Percentiles rank a stretch among this genome's conserved stretches.
phyloP scores from a whole-genome alignment of 2,113 vertebrate genomes.

The Notarius lentiginosus region DNA sequence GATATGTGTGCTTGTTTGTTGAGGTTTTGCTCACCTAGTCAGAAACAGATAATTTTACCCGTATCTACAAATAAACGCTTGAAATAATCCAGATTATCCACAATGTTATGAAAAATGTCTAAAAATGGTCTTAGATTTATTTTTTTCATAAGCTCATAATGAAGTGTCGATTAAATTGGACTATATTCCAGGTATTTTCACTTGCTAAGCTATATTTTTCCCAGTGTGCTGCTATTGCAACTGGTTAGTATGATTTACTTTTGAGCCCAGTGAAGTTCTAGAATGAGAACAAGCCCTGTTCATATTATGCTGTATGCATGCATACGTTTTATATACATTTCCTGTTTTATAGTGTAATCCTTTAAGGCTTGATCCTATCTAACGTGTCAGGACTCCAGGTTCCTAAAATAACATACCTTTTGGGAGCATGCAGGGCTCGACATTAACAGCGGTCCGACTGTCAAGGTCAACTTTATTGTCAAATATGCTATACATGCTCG shows the following conservation, averaged over 20 bases:
- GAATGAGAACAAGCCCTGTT: background rate
- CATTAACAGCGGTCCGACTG: too few relatives aligned
- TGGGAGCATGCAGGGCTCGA: background rate
- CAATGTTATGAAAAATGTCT: background rate
- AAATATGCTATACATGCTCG: too few relatives aligned
- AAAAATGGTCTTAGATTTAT: background rate
- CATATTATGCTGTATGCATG: background rate
- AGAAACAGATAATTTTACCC: background rate
- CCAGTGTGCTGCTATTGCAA: background rate
- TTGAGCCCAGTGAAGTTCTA: background rate
- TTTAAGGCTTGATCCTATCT: slow-evolving; percentile 21
- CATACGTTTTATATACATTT: background rate
- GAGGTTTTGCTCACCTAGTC: background rate
- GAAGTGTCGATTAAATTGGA: background rate
- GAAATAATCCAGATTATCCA: background rate
- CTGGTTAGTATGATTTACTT: background rate
- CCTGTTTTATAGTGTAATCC: slow-evolving; percentile 39
- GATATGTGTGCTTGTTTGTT: background rate
- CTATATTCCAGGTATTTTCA: background rate
- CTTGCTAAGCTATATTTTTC: background rate
- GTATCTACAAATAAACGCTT: too few relatives aligned
- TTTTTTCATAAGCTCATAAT: background rate
- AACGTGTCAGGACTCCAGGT: background rate
- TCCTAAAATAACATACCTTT: slow-evolving; percentile 22
- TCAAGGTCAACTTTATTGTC: too few relatives aligned